Conservation (phyloP, 2,797 vertebrate genomes). For the Sebastolobus altivelis region DNA sequence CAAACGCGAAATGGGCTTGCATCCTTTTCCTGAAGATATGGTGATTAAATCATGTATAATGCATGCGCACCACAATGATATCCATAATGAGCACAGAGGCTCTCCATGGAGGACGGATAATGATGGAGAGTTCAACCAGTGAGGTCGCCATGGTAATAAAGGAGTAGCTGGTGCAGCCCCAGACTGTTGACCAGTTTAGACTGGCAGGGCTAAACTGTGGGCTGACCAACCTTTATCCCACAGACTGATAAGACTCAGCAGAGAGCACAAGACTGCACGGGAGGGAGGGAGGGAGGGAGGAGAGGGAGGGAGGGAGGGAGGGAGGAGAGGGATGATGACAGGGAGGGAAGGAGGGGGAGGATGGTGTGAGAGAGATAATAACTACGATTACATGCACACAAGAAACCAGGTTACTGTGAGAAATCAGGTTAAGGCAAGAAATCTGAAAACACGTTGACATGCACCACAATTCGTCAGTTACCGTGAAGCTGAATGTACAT, state of each 20-base stretch:
- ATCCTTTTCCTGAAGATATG: conserved; percentile 60
- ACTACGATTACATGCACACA: conserved; percentile 51
- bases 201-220: conserved; percentile 31
- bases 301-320: background rate
- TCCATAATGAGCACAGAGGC: conserved; percentile 65
- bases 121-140: conserved; percentile 53
- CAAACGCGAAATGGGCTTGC: conserved; percentile 46
- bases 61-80: conserved; percentile 65
- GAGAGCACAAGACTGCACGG: conserved; percentile 26
- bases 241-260: conserved; percentile 44
- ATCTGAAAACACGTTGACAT: conserved; percentile 14
- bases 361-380: conserved; percentile 45
- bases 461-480: background rate
- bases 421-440: conserved; percentile 34
- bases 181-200: conserved; percentile 42
- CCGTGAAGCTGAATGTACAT: background rate
- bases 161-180: conserved; percentile 26
- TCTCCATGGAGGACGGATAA: conserved; percentile 47
- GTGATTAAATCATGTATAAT: conserved; percentile 79
- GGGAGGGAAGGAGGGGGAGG: background rate
- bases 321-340: conserved; percentile 7
- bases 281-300: background rate
- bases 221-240: conserved; percentile 55
- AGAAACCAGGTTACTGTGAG: conserved; percentile 33
- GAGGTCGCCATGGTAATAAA: conserved; percentile 57